Base-by-base conservation (phyloP, 2,888 invertebrate species). In the Zaprionus lineosus region DNA sequence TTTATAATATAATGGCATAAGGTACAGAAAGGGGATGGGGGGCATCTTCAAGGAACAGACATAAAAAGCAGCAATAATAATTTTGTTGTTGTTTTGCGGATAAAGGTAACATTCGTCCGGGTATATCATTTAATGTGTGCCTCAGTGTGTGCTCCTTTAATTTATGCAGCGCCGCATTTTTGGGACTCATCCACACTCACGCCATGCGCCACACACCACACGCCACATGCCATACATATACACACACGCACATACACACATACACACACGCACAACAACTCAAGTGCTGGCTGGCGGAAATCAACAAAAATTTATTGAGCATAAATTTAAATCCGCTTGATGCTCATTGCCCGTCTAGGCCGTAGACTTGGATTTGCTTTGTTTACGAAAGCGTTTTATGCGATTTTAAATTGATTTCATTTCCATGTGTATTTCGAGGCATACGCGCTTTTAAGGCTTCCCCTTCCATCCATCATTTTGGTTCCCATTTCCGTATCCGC, bases 271-370 rank as follows among this genome's bases (percentile, higher is more conserved):
- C 21, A 21, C 14, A 19, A 9, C 34, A 15, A 28, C 14, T 46
- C 36, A 26, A 48, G 50, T 34, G 29, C 33, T 19, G 15, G 29
- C 53, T 59, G 66, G 31, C 63, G 81, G 79, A 84, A 84, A 82
- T 84, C 81, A 82, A 78, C 79, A 82, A 70, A 84, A 84, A 82
- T 86, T 86, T 84, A 84, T 84, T 84, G 84, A 70, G 85, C 84
- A 82, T 84, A 86, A 86, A 84, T 86, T 84, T 74, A 74, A 82
- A 84, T 84, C 86, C 69, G 63, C 62, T 64, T 61, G 65, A 63
- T 65, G 62, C 47, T 59, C 57, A 51, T 33, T 60, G 58, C 28
- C 61, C 43, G 67, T 56, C 51, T 36, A 43, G 56, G 7, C 18
- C 21, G 18, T 24, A 19, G 40, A 44, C 40, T 52, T 52, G 50